Conservation (phyloP, 1,140 invertebrate genomes). For the Andrena cerasifolii region DNA sequence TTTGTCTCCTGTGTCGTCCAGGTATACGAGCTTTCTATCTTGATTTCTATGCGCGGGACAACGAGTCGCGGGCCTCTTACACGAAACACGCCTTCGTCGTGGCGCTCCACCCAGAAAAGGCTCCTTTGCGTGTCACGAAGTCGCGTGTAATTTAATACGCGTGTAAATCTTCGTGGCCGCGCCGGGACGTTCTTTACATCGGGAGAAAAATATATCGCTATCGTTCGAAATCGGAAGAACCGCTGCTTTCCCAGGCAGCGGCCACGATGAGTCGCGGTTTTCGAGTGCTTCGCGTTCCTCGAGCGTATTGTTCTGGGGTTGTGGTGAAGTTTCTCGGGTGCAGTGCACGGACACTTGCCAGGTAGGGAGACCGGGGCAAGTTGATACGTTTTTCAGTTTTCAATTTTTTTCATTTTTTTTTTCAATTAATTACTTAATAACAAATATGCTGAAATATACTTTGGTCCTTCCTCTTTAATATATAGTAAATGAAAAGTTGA, state of each 20-base stretch:
- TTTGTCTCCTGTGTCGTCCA: slow-evolving; percentile 66
- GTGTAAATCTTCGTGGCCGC: slow-evolving; percentile 59
- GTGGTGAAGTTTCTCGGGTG: too few relatives aligned
- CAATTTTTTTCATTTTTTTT: too few relatives aligned
- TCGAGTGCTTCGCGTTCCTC: neutral
- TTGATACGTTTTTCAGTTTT: too few relatives aligned
- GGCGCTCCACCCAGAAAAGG: slow-evolving; percentile 60
- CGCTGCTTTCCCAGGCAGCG: slow-evolving; percentile 44
- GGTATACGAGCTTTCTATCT: slow-evolving; percentile 70
- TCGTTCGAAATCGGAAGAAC: slow-evolving; percentile 59
- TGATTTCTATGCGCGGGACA: slow-evolving; percentile 68
- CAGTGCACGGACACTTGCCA: too few relatives aligned
- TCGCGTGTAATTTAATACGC: slow-evolving; percentile 70
- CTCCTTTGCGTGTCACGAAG: slow-evolving; percentile 68
- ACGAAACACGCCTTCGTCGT: slow-evolving; percentile 59
- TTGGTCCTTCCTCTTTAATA: too few relatives aligned
- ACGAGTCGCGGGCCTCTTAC: slow-evolving; percentile 62
- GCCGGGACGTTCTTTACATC: slow-evolving; percentile 49
- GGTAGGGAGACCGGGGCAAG: too few relatives aligned
- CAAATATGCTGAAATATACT: too few relatives aligned
- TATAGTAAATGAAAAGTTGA: too few relatives aligned
- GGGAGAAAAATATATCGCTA: slow-evolving; percentile 60
- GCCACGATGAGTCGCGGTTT: neutral
- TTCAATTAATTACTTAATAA: too few relatives aligned
- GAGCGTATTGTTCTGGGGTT: neutral